These are phyloP conservation scores for Cepaea nemoralis DNA, from an alignment of 1,140 invertebrate genomes.

Conservation along the genomic window DNA sequence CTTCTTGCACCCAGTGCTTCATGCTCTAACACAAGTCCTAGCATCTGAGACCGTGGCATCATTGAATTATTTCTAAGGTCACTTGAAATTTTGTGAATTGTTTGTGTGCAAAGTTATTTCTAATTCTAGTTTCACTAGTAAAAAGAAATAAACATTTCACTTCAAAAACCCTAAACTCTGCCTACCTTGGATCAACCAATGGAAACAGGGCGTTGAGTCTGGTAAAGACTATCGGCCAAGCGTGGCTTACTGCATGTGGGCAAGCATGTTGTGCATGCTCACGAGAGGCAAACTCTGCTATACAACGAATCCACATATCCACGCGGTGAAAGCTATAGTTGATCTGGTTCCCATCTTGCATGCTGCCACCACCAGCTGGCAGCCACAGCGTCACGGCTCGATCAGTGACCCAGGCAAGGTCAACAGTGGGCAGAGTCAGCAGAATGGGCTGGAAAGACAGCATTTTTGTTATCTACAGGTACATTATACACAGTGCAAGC, in stretches of 20 bases:
- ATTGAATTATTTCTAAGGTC: no score
- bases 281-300: conserved; percentile 84
- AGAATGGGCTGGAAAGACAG: conserved; percentile 68
- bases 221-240: conserved; percentile 95
- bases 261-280: conserved; percentile 80
- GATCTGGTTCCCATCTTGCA: conserved; percentile 55
- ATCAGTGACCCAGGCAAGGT: conserved; percentile 95
- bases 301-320: conserved; percentile 85
- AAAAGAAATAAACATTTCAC: background rate
- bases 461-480: no score
- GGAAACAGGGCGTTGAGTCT: conserved; percentile 90
- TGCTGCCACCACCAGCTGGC: conserved; percentile 67
- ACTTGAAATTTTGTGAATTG: no score
- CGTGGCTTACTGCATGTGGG: conserved; percentile 85
- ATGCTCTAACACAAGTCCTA: no score
- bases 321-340: conserved; percentile 62
- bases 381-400: conserved; percentile 89
- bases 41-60: no score
- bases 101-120: no score
- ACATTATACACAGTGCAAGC: no score
- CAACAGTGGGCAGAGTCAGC: conserved; percentile 78
- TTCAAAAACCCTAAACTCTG: background rate
- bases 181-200: conserved; percentile 90
- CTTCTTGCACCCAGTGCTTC: no score
- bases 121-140: background rate